These are phyloP conservation scores for Muscidifurax raptorellus DNA, from an alignment of 1,140 invertebrate species.

Conservation along the genomic window DNA sequence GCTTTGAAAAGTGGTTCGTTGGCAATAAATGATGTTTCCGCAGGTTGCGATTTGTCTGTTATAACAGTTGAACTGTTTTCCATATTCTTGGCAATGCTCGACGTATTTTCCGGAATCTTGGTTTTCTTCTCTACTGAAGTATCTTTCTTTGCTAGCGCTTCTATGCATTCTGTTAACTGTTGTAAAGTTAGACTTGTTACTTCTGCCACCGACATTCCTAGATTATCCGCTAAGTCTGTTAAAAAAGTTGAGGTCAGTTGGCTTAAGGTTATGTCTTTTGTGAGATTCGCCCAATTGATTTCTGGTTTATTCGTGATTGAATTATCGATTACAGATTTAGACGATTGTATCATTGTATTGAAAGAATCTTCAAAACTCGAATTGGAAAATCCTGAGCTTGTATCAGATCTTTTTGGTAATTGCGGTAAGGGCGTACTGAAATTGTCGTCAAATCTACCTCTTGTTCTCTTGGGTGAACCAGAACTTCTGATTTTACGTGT, in stretches of 20 bases:
- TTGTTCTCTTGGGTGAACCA: slow-evolving; percentile 58
- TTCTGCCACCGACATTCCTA: slow-evolving; percentile 84
- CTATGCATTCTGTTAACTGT: slow-evolving; percentile 87
- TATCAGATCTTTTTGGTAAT: slow-evolving; percentile 61
- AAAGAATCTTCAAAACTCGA: slow-evolving; percentile 71
- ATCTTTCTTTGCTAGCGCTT: slow-evolving; percentile 68
- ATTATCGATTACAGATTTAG: slow-evolving; percentile 38
- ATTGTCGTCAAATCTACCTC: slow-evolving; percentile 68
- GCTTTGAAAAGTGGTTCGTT: slow-evolving; percentile 75
- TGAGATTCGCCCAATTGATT: slow-evolving; percentile 56
- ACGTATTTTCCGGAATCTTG: slow-evolving; percentile 63
- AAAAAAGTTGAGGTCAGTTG: slow-evolving; percentile 88
- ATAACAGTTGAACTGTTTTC: neutral
- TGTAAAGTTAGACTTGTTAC: slow-evolving; percentile 90
- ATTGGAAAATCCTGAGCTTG: slow-evolving; percentile 59
- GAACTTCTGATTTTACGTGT: slow-evolving; percentile 60
- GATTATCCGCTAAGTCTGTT: slow-evolving; percentile 84
- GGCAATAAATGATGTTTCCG: slow-evolving; percentile 49
- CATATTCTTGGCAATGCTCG: slow-evolving; percentile 13
- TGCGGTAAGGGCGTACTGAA: slow-evolving; percentile 69
- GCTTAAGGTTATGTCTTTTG: slow-evolving; percentile 85
- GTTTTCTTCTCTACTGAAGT: slow-evolving; percentile 12
- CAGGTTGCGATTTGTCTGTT: slow-evolving; percentile 42
- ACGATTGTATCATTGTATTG: slow-evolving; percentile 64
- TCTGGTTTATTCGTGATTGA: slow-evolving; percentile 29